phyloP scores from a whole-genome alignment of 1,140 invertebrate genomes.

The Ostrea edulis region DNA sequence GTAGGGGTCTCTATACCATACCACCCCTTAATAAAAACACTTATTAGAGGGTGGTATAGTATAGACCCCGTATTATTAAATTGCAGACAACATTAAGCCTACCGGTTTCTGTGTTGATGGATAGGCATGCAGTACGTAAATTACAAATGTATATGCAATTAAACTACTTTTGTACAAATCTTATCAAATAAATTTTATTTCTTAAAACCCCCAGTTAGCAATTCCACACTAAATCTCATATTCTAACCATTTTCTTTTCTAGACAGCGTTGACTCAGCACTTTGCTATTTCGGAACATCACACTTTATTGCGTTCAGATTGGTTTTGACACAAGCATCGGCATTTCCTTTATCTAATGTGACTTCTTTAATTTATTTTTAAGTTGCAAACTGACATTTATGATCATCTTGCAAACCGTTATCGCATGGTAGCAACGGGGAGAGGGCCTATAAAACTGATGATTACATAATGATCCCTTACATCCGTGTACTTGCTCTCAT shows the following conservation, averaged over 20 bases:
- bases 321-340: slow-evolving; percentile 24
- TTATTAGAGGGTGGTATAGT: too few species aligned
- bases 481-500: neutral
- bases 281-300: neutral
- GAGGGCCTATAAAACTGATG: neutral
- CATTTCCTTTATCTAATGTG: slow-evolving; percentile 34
- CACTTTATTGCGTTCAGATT: neutral
- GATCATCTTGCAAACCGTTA: slow-evolving; percentile 19
- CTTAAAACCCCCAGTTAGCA: too few species aligned
- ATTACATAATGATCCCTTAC: neutral
- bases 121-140: too few species aligned
- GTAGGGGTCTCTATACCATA: too few species aligned
- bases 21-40: too few species aligned
- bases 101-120: too few species aligned
- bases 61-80: too few species aligned
- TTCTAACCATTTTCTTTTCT: neutral
- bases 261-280: neutral
- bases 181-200: too few species aligned
- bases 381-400: slow-evolving; percentile 28
- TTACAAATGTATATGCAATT: too few species aligned
- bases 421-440: neutral
- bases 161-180: too few species aligned
- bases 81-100: too few species aligned
- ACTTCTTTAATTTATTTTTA: slow-evolving; percentile 37
- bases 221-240: too few species aligned